Conservation (phyloP, 1,140 invertebrate species). For the Panonychus citri region DNA sequence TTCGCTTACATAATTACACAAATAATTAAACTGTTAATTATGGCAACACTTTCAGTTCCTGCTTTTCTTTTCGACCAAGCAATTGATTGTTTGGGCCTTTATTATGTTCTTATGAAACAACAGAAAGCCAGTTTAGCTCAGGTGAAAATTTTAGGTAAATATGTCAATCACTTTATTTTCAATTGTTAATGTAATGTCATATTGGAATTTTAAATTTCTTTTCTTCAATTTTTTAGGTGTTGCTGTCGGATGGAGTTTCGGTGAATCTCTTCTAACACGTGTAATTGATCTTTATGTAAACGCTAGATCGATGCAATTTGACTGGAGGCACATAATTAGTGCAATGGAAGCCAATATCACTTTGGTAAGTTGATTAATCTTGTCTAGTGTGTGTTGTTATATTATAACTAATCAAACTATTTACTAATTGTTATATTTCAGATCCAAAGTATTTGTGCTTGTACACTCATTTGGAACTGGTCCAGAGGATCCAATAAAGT, state of each 20-base stretch:
- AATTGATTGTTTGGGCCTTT: constrained; percentile 7
- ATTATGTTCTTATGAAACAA: constrained; percentile 7
- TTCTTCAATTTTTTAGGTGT: neutral
- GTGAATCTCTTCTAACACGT: constrained; percentile 9
- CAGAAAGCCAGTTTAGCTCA: constrained; percentile 8
- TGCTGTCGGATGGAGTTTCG: constrained; percentile 10
- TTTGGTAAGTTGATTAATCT: constrained; percentile 8
- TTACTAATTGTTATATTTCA: neutral
- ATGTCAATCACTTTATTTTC: neutral
- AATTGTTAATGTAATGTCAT: neutral
- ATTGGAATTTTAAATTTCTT: neutral
- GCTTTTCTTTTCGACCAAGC: constrained; percentile 1
- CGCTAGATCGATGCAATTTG: constrained; percentile 9
- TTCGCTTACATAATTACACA: constrained; percentile 8
- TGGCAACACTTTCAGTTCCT: constrained; percentile 3
- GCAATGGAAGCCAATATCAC: constrained; percentile 7
- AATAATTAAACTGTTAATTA: constrained; percentile 6
- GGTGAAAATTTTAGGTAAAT: constrained; percentile 9
- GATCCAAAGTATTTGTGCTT: constrained; percentile 8
- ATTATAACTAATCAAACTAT: neutral
- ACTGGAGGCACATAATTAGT: constrained; percentile 7
- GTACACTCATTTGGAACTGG: constrained; percentile 1
- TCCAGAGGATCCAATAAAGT: neutral
- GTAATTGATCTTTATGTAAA: constrained; percentile 9
- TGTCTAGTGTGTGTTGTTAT: constrained; percentile 1